A percentile compares a stretch with the other conserved stretches of the same genome.
These are phyloP conservation scores for Chionodraco myersi DNA, from an alignment of 2,113 vertebrate species.

Conservation along the genomic window DNA sequence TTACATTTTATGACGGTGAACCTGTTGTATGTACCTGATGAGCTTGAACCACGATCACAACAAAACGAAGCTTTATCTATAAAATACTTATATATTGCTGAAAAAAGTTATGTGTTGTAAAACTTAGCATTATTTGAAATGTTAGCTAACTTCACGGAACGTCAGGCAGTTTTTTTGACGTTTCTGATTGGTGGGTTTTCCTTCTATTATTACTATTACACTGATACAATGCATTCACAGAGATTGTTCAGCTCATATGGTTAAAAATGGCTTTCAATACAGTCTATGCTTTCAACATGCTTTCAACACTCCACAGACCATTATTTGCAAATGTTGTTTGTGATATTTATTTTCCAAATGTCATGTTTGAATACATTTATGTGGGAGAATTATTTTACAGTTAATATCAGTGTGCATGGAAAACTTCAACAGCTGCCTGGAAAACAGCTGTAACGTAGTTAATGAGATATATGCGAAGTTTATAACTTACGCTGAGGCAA, in stretches of 20 bases:
- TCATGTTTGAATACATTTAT: background rate
- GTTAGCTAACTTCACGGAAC: background rate
- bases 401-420: background rate
- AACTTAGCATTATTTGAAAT: background rate
- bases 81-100: background rate
- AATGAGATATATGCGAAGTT: background rate
- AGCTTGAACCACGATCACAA: background rate
- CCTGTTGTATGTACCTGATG: background rate
- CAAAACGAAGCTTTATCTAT: background rate
- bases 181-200: conserved; percentile 30
- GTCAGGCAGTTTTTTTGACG: background rate
- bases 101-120: too few relatives aligned
- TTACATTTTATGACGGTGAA: background rate
- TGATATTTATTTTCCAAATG: background rate
- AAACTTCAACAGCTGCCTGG: background rate
- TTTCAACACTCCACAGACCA: background rate
- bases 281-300: too few relatives aligned
- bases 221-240: background rate
- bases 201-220: background rate
- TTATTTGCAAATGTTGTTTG: background rate
- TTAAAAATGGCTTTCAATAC: background rate
- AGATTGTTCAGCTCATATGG: too few relatives aligned
- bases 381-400: background rate
- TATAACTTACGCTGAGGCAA: background rate
- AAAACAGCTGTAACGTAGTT: background rate